Conservation (phyloP, 1,140 invertebrate genomes). For the Ridgeia piscesae region DNA sequence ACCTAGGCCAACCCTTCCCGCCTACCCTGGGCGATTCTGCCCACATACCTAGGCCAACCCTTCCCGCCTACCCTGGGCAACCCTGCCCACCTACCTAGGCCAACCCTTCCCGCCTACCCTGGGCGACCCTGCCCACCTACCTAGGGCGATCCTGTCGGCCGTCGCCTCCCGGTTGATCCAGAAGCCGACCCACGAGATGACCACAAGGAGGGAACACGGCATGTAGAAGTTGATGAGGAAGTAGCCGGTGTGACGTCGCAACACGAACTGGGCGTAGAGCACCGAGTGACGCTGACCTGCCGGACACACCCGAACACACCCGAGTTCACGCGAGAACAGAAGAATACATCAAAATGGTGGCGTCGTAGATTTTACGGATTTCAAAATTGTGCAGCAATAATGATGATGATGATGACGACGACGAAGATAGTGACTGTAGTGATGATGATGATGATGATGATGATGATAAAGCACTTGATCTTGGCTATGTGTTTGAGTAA, state of each 20-base stretch:
- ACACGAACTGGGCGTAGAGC: constrained; percentile 48
- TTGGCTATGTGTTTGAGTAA: no score
- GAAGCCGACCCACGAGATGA: constrained; percentile 57
- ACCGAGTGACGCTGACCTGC: constrained; percentile 33
- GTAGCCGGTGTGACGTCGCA: constrained; percentile 55
- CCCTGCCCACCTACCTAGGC: constrained; percentile 31
- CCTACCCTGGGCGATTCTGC: no score
- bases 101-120: not conserved
- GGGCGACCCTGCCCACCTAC: constrained; percentile 51
- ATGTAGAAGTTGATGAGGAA: constrained; percentile 57
- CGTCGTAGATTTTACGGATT: not conserved
- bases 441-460: not conserved
- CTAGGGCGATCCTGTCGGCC: constrained; percentile 79
- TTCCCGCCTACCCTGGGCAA: no score
- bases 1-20: no score
- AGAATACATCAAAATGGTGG: not conserved
- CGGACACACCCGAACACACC: not conserved
- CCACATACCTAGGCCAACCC: no score
- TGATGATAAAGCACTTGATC: no score
- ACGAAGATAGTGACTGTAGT: no score
- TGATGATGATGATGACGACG: not conserved
- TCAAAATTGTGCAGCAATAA: no score
- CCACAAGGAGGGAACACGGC: constrained; percentile 53
- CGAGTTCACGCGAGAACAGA: not conserved
- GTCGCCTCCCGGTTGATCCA: constrained; percentile 90